Evolutionary conservation across 2,888 invertebrate species (phyloP).

Genomic region (Diaprepes abbreviatus): DNA sequence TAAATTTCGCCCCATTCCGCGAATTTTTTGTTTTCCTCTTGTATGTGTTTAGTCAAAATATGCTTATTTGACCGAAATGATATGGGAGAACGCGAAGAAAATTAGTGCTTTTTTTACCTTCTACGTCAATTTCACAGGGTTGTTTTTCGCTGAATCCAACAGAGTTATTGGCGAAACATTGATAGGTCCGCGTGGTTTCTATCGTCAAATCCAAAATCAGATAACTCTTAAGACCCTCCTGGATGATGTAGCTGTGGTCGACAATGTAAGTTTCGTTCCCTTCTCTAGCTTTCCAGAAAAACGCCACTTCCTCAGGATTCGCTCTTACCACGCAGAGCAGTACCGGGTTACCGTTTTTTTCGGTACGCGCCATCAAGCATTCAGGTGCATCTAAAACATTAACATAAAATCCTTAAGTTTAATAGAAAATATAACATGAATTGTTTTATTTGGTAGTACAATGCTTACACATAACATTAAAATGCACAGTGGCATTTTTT

Average conservation of each 20-base stretch:
- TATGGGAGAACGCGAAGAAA: too few relatives aligned
- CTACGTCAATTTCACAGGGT: conserved; percentile 77
- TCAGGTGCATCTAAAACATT: conserved; percentile 87
- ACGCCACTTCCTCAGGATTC: conserved; percentile 84
- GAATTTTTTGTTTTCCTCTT: too few relatives aligned
- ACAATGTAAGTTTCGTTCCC: conserved; percentile 84
- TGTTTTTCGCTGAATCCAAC: conserved; percentile 74
- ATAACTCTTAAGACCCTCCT: conserved; percentile 71
- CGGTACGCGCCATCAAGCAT: conserved; percentile 82
- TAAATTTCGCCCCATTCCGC: too few relatives aligned
- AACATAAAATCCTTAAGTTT: too few relatives aligned
- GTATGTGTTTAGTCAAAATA: too few relatives aligned
- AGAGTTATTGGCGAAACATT: conserved; percentile 87
- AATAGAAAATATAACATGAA: too few relatives aligned
- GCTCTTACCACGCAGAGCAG: conserved; percentile 86
- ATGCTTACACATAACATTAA: conserved; percentile 88
- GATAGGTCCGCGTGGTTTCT: conserved; percentile 81
- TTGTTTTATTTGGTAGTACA: too few relatives aligned
- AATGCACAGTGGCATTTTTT: conserved; percentile 75
- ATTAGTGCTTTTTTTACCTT: conserved; percentile 75
- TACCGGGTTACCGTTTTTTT: conserved; percentile 79
- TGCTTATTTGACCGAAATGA: too few relatives aligned
- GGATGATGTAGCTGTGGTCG: conserved; percentile 69
- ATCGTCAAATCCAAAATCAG: conserved; percentile 75
- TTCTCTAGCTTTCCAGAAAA: conserved; percentile 87